Base-by-base conservation (phyloP, 2,888 invertebrate species). In the Cecidostiba fungosa region DNA sequence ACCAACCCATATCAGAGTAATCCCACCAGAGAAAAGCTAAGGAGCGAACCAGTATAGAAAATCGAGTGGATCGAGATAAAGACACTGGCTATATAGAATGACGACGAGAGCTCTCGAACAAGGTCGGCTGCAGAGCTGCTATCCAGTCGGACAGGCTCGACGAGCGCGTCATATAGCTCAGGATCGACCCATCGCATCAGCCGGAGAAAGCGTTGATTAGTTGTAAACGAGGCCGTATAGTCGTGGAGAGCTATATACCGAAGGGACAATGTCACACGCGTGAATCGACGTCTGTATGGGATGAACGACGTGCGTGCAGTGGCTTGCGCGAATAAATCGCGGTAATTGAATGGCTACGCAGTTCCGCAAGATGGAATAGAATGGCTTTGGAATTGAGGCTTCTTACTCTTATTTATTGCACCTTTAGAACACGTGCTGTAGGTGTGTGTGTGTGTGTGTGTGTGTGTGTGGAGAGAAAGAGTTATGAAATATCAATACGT, bases 161-260 rank as follows among this genome's bases (percentile, higher is more conserved):
- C 54, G 54, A 54, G 23, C 19, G 54, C 54, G n/a, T 59, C 54
- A 59, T 50, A 50, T 59, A 59, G 54, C 54, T 59, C 54, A 1
- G 54, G 1, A 59, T 43, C 43, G 54, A n/a, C n/a, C 19, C 12
- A 16, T 16, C 12, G 47, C 47, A 47, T 47, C 47, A 47, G 50
- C 19, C 39, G 23, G 19, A 39, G 73, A 73, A 73, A 83, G 86
- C 84, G 54, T 85, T 87, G 87, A 88, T 87, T 87, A 87, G 87
- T 87, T 82, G 88, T 86, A 87, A 88, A 88, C 87, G 87, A 87
- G 86, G 86, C 87, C 85, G 19, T 59, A n/a, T 84, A 80, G 73
- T 43, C 32, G 14, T 32, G 19, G 10, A 32, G 4, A 36, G 16
- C 3, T 70, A 14, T 32, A 14, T 70, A 70, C n/a, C 54, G 54